Evolutionary conservation across 2,113 vertebrate species (phyloP), one percentile per base, ranked within the genome.

Genomic region (Aspiorhynchus laticeps): DNA sequence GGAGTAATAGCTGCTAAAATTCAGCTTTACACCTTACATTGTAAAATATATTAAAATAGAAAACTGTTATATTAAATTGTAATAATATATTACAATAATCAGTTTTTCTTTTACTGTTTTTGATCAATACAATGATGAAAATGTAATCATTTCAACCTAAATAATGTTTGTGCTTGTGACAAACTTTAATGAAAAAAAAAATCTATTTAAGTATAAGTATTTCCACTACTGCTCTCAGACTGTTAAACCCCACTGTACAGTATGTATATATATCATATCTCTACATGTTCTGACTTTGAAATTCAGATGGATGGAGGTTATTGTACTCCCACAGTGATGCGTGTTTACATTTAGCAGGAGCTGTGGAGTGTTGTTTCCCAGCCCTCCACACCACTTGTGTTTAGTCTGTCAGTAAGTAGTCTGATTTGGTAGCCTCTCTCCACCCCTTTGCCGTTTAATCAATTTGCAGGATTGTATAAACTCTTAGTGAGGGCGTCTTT

Each of bases 401-500:
- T 90, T 80, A 9, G 88, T 92, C 90, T 92, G 89, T 91, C 93
- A 93, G 88, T 93, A 90, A 90, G 88, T 89, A 74, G 88, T 92
- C 91, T 90, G 86, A 80, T 89, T 86, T 91, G 88, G 56, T 87
- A 88, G 88, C 88, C 87, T 80, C 82, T 91, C 81, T 88, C 90
- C 90, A 86, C 69, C 26, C 84, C 80, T 87, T 89, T 76, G 46
- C 79, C 89, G 87, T 91, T 93, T 94, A 95, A 95, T 95, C 94
- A 95, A 93, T 95, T 94, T 95, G 93, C 91, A 91, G 91, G 87
- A 91, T 92, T 91, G 90, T 91, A 90, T 91, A 92, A 94, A 93
- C 92, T 93, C 93, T 92, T 90, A 87, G 86, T 89, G 91, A 90
- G 90, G 90, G 90, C 89, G 92, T 94, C 92, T 94, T 93, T 93